Percentiles rank a stretch among this genome's conserved stretches.
phyloP scores from a whole-genome alignment of 1,140 invertebrate species.

The Aphelinus atriplicis region DNA sequence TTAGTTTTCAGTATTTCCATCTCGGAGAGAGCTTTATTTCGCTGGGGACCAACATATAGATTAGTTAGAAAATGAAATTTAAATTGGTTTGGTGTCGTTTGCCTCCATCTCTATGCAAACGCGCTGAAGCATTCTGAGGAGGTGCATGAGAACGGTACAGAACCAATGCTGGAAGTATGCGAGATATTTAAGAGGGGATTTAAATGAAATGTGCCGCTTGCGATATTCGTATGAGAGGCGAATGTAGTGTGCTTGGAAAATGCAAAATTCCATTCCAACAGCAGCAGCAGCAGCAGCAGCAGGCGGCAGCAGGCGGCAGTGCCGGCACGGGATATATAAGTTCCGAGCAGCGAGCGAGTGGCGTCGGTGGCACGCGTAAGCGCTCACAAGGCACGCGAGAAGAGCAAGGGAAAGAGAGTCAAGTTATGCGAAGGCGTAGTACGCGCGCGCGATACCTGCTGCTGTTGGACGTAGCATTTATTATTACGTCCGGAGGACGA shows the following conservation, averaged over 20 bases:
- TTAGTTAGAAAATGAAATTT: too few relatives aligned
- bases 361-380: too few relatives aligned
- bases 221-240: background rate
- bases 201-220: conserved; percentile 28
- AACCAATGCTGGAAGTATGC: conserved; percentile 1
- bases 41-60: too few relatives aligned
- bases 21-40: too few relatives aligned
- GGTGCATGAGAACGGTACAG: background rate
- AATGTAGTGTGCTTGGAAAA: conserved; percentile 21
- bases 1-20: too few relatives aligned
- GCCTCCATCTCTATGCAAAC: too few relatives aligned
- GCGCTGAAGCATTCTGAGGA: too few relatives aligned
- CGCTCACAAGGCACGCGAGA: background rate
- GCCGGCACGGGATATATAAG: conserved; percentile 21
- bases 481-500: conserved; percentile 9
- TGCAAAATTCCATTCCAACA: conserved; percentile 1
- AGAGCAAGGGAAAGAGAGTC: too few relatives aligned
- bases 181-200: conserved; percentile 15
- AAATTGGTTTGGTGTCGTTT: too few relatives aligned
- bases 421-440: conserved; percentile 1
- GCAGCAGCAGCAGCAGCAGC: background rate
- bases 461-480: conserved; percentile 2
- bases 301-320: background rate
- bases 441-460: conserved; percentile 12
- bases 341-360: conserved; percentile 8